These are phyloP conservation scores for Idaea straminata DNA, from an alignment of 2,888 invertebrate species.

Conservation along the genomic window DNA sequence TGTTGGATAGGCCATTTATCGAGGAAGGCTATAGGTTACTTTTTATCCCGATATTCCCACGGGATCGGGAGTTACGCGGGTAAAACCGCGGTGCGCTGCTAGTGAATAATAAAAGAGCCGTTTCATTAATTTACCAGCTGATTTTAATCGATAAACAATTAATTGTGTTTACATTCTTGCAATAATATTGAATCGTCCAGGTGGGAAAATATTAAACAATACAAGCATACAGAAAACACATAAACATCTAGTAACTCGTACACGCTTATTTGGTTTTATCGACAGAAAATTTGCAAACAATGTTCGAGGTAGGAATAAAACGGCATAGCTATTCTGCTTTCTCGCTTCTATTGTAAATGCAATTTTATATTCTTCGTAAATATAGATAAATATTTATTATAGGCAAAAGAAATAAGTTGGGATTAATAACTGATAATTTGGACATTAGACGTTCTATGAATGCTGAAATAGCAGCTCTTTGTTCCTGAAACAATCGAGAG, in stretches of 20 bases:
- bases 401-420: not conserved
- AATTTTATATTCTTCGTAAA: not conserved
- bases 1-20: too few species aligned
- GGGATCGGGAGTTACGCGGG: too few species aligned
- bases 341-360: constrained; percentile 37
- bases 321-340: constrained; percentile 58
- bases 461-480: constrained; percentile 39
- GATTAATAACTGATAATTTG: not conserved
- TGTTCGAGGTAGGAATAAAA: constrained; percentile 57
- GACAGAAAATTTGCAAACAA: constrained; percentile 67
- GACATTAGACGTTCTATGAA: constrained; percentile 24
- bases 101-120: not conserved
- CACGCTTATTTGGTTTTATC: constrained; percentile 60
- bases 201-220: constrained; percentile 40
- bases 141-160: not conserved
- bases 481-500: constrained; percentile 56
- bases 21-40: too few species aligned
- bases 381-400: not conserved
- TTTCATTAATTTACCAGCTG: not conserved
- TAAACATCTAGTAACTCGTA: constrained; percentile 39
- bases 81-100: too few species aligned
- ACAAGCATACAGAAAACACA: constrained; percentile 32
- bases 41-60: too few species aligned
- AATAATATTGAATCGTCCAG: constrained; percentile 22
- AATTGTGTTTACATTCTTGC: constrained; percentile 14